Base-by-base conservation (phyloP, 92 coral and sea anemone species). In the Anthopleura xanthogrammica region DNA sequence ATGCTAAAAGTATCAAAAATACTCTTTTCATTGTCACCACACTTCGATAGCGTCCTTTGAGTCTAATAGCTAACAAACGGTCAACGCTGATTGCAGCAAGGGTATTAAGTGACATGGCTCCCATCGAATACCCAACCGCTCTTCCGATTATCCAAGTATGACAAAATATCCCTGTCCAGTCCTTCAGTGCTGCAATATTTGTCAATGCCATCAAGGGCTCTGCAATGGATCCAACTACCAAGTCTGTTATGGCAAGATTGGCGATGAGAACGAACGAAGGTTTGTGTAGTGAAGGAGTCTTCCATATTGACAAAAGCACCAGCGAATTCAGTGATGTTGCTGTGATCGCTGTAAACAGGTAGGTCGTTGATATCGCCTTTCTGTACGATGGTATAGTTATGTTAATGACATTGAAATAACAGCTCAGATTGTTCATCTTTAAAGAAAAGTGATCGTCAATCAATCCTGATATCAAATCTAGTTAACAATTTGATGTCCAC, bases 21-120 rank as follows among this genome's bases (percentile, higher is more conserved):
- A 64, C 76, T 16, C 87, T 16, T 22, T 22, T 36, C 4, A 46
- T 40, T 2, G 87, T 83, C 13, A 83, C 87, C 12, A 60, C 42
- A 23, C 5, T 77, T 48, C 60, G 60, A 48, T 83, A 83, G 43
- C 83, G 62, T 7, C 1, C 29, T 52, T 76, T 76, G 11, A 76
- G 76, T 16, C 8, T 50, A 3, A 84, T 50, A 2, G 87, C 81
- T 16, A 77, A 52, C n/a, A 60, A 84, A 9, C 74, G 74, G 11
- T 68, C 74, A 8, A 68, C 74, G 74, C 74, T 68, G 12, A 68
- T 68, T 13, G 16, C 4, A 3, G 74, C 13, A 7, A 68, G 42
- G 0, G 74, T 68, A 24, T 36, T 7, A 1, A 68, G 41, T 24
- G 74, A 23, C 41, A 68, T 36, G 4, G 41, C 41, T 2, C 41